Base-by-base conservation (phyloP, 2,797 vertebrate species). In the Pipistrellus pygmaeus region DNA sequence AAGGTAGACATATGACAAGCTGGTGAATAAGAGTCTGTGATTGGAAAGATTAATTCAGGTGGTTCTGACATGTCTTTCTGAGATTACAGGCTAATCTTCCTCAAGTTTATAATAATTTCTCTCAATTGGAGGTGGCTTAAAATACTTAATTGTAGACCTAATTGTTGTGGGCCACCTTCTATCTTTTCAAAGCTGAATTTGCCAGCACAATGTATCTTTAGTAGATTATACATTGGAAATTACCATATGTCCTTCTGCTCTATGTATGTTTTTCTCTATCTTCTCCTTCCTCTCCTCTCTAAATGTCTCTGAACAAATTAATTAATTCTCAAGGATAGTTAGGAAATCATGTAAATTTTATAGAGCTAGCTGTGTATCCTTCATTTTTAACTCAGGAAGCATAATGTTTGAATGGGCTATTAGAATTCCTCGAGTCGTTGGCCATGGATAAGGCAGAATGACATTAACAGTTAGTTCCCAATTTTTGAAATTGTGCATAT, bases 401-500 rank as follows among this genome's bases (percentile, higher is more conserved):
- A 32, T 55, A 48, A n/a, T 30, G 14, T 53, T 62, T 41, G 15
- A 75, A 71, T 71, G 44, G 44, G n/a, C 18, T 7, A 12, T 71
- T 38, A 92, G 9, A 85, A 84, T 76, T 46, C 44, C 18, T 82
- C 44, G 55, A 81, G 23, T 82, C 46, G 60, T 10, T 55, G 48
- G 51, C 21, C 35, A 73, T 38, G 55, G 12, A 62, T 71, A 53
- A 55, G 15, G 44, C 12, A 75, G 73, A 85, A 81, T 53, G 57
- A 55, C 32, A 90, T 55, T 76, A 75, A 71, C 14, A 83, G 44
- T 48, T 35, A 78, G 3, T 89, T 88, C 6, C n/a, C 48, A 57
- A n/a, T 41, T 88, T 80, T 84, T 60, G 18, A 2, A 78, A 46
- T 81, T 91, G 88, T 85, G 44, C 53, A 71, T 73, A 30, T 89